Evolutionary conservation across 2,113 vertebrate species (phyloP), one percentile per base, ranked within the genome.

Genomic region (Rhadina sibilatrix): DNA sequence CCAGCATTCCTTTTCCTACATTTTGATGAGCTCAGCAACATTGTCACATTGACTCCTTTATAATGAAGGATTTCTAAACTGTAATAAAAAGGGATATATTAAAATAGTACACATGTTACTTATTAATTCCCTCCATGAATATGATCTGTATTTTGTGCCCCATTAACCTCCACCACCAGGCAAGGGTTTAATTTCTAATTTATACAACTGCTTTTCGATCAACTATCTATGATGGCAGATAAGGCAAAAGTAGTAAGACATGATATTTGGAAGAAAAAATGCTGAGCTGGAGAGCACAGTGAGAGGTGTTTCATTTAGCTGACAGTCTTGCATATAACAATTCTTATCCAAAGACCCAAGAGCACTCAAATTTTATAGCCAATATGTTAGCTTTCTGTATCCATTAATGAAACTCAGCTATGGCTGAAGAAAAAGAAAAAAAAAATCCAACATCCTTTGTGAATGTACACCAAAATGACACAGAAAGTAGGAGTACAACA

Each of bases 271-370:
- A 83, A 91, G 14, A 50, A 77, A 87, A 91, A 94, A 17, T 72
- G 28, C 64, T 86, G 76, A 83, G 18, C 35, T 69, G 38, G 37
- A 61, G 42, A 90, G 35, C 54, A 65, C 5, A 17, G 23, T 35
- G n/a, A 76, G 69, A 94, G 30, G 33, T 61, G 50, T 76, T 93
- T 91, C 80, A 94, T 89, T 89, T 94, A 91, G 65, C 35, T 54
- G 25, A 65, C 46, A 42, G 8, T 21, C 49, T n/a, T 90, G 42
- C 22, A 46, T 69, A 33, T 10, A 77, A 31, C 37, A 91, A 19
- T 22, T 61, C 40, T 83, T 91, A 76, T 57, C 54, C 53, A 52
- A 76, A 72, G 61, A 94, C 28, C 17, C 50, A 61, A 70, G 16
- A 83, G n/a, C 15, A 66, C 21, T 77, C 13, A 33, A 0, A 70